Conservation (phyloP, 2,113 vertebrate genomes). For the Peucedramus taeniatus region DNA sequence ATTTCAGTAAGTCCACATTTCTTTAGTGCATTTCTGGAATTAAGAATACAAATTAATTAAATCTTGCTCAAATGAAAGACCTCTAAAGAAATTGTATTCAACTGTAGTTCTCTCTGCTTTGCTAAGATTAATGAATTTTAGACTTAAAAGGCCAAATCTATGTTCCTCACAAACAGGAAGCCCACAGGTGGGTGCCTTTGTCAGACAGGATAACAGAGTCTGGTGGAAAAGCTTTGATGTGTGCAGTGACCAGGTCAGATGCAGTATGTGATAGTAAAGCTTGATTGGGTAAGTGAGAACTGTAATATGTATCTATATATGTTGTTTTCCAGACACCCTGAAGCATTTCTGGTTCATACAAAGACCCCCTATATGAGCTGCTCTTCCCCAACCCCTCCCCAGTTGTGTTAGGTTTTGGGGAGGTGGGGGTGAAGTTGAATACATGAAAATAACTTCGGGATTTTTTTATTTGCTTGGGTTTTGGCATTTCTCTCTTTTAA, state of each 20-base stretch:
- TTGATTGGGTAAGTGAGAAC: background rate
- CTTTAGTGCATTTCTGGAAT: background rate
- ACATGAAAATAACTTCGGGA: background rate
- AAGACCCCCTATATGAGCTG: background rate
- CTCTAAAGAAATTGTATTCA: background rate
- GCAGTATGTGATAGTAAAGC: background rate
- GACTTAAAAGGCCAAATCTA: background rate
- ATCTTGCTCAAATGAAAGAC: background rate
- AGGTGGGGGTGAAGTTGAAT: background rate
- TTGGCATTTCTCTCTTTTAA: background rate
- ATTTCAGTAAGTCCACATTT: background rate
- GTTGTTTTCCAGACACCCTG: background rate
- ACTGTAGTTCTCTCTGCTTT: background rate
- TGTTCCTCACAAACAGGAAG: background rate
- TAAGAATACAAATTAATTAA: background rate
- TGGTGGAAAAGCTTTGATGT: background rate
- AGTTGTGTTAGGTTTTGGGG: background rate
- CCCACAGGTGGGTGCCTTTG: background rate
- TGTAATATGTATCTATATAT: background rate
- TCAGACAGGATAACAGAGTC: background rate
- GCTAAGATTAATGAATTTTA: background rate
- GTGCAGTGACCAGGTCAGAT: background rate
- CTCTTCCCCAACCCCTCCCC: accelerated
- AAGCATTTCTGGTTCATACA: background rate
- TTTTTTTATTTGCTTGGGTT: background rate